Base-by-base conservation (phyloP, 1,140 invertebrate species). In the Hormaphis cornu region DNA sequence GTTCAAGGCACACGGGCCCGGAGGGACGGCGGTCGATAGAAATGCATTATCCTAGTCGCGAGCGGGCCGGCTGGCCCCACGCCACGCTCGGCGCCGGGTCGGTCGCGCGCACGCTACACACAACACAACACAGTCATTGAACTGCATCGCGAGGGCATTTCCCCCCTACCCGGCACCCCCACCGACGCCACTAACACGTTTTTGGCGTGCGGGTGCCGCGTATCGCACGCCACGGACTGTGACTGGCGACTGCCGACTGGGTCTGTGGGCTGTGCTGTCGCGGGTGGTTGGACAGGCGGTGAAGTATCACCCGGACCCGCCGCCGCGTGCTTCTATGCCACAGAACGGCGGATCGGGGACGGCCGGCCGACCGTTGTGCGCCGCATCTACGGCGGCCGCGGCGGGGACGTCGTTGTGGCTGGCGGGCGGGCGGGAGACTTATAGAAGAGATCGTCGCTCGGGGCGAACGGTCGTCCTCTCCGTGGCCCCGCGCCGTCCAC, bases 91-190 rank as follows among this genome's bases (percentile, higher is more conserved):
- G 40, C 58, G 9, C 40, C 58, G 40, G 58, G 58, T 46, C 40
- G 1, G 26, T 24, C 40, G 22, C 37, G 14, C 14, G 14, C 37
- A 40, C 37, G 37, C 7, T 40, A 40, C 37, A 40, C 37, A 26
- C 37, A 44, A 5, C 20, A 1, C 40, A 2, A 6, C 40, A 16
- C 58, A 63, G 58, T 63, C 58, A 44, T 63, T 63, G 58, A 63
- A 63, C 58, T 30, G 58, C 58, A 46, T 63, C 46, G 40, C 5
- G 58, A 46, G 58, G 40, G 58, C 28, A 63, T 63, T 63, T 30
- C 20, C 58, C 58, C 16, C 30, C 37, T 12, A n/a, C n/a, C 37
- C 37, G 37, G 7, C 37, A 8, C 37, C 37, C 7, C 37, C 37
- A 40, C 37, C 37, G 37, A 40, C 24, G 2, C 22, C 24, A 2